phyloP scores from a whole-genome alignment of 2,888 invertebrate species.

The Julus scanicus region DNA sequence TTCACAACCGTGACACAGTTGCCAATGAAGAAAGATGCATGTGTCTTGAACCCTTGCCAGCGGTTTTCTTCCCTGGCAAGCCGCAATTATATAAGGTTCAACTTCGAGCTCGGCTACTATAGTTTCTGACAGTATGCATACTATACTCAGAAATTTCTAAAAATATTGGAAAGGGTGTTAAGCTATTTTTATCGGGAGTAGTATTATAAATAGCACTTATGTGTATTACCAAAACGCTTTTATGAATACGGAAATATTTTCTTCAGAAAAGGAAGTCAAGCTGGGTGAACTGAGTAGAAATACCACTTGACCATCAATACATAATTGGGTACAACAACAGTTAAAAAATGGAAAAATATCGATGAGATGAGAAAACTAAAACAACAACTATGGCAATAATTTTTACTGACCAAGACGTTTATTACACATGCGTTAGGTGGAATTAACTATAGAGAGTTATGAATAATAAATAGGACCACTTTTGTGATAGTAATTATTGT shows the following conservation, averaged over 20 bases:
- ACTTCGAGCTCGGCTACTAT: background rate
- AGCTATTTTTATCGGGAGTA: background rate
- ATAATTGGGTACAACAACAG: too few relatives aligned
- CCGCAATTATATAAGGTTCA: background rate
- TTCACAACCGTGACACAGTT: background rate
- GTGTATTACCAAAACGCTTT: background rate
- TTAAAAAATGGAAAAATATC: too few relatives aligned
- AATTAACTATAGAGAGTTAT: too few relatives aligned
- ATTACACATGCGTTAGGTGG: too few relatives aligned
- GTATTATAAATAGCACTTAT: background rate
- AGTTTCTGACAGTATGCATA: background rate
- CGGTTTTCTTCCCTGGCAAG: background rate
- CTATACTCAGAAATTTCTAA: background rate
- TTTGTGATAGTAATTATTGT: too few relatives aligned
- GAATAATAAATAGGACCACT: too few relatives aligned
- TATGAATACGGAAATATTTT: background rate
- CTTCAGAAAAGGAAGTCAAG: background rate
- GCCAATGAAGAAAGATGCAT: background rate
- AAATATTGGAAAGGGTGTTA: background rate
- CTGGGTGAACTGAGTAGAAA: too few relatives aligned
- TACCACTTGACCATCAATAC: too few relatives aligned
- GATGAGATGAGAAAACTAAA: too few relatives aligned
- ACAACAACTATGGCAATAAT: too few relatives aligned
- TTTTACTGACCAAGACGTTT: too few relatives aligned
- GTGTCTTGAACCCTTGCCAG: background rate